These are phyloP conservation scores for Climacteris rufus DNA, from an alignment of 2,113 vertebrate species.

Conservation along the genomic window DNA sequence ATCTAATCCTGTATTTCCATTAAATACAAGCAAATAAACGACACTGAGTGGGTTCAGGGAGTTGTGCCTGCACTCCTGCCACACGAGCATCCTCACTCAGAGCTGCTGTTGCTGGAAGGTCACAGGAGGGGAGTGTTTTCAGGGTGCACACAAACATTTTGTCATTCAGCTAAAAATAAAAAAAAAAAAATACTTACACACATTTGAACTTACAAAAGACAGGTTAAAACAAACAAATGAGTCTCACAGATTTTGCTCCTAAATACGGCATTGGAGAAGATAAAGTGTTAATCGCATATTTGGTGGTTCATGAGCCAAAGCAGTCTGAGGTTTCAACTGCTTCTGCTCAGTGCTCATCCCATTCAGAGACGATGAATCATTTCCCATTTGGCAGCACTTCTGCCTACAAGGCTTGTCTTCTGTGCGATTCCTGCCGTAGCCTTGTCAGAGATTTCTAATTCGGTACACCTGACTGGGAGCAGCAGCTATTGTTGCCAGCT, in stretches of 20 bases:
- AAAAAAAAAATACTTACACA: background rate
- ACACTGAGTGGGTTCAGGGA: background rate
- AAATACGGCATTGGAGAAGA: background rate
- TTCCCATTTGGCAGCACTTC: slow-evolving; percentile 76
- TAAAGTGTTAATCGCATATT: slow-evolving; percentile 59
- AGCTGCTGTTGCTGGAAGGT: background rate
- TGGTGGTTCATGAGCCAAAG: slow-evolving; percentile 53
- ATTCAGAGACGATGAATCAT: slow-evolving; percentile 83
- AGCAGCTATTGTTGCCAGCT: slow-evolving; percentile 58
- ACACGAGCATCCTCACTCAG: background rate
- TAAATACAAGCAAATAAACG: background rate
- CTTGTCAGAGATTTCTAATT: slow-evolving; percentile 67
- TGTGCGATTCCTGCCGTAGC: slow-evolving; percentile 51
- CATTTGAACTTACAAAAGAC: background rate
- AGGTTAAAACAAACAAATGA: background rate
- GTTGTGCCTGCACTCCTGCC: background rate
- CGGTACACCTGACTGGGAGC: slow-evolving; percentile 63
- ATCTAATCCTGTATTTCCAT: background rate
- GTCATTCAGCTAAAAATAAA: background rate
- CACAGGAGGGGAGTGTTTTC: background rate
- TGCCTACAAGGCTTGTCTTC: slow-evolving; percentile 64
- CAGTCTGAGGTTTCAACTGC: slow-evolving; percentile 73
- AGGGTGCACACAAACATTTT: background rate
- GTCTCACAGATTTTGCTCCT: background rate
- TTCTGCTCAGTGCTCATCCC: slow-evolving; percentile 69